These are phyloP conservation scores for Podarcis siculus DNA, from an alignment of 2,797 vertebrate species.

Conservation along the genomic window DNA sequence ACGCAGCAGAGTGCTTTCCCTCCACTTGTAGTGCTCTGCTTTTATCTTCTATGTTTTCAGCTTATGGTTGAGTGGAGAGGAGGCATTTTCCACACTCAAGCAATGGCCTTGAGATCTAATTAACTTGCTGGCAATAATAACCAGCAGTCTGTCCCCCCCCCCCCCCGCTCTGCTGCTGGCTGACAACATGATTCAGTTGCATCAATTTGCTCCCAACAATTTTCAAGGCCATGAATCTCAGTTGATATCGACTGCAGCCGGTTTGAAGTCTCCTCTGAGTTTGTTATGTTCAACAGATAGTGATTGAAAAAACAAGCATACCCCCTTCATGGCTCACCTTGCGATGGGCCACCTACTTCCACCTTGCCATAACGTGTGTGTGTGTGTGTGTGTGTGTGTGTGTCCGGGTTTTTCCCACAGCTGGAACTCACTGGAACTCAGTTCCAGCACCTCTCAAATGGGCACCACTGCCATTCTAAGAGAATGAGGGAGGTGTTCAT, in stretches of 20 bases:
- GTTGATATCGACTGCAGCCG: background rate
- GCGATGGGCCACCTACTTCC: background rate
- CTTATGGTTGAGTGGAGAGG: background rate
- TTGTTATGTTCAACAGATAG: background rate
- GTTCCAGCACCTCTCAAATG: too few species aligned
- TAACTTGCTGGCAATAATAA: background rate
- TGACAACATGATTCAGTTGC: background rate
- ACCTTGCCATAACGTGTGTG: background rate
- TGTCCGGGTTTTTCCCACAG: accelerated
- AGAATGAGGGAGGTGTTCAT: too few species aligned
- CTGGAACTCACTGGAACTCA: too few species aligned
- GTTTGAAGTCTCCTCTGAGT: background rate
- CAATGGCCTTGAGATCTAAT: background rate
- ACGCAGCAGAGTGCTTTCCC: background rate
- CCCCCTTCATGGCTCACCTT: background rate
- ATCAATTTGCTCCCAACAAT: background rate
- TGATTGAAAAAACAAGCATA: background rate
- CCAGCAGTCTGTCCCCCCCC: background rate
- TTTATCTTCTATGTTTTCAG: background rate
- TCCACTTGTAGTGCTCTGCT: background rate
- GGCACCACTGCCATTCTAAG: too few species aligned
- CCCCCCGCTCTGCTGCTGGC: background rate
- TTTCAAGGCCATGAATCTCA: background rate
- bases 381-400: too few species aligned
- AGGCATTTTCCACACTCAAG: background rate